Conservation (phyloP, 1,140 invertebrate genomes). For the Apocrypta bakeri region DNA sequence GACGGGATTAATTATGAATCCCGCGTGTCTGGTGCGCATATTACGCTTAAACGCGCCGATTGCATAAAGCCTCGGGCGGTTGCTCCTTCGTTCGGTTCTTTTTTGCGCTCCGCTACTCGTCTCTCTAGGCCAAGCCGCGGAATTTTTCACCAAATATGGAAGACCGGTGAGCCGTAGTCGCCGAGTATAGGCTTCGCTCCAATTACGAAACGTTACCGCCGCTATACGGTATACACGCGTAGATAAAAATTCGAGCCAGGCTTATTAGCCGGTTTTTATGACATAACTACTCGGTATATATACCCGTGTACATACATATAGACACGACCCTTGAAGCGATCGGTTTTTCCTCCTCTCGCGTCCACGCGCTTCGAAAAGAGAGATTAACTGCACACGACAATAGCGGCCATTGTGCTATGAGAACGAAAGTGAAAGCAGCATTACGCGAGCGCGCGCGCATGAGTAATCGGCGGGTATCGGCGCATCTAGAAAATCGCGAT, state of each 20-base stretch:
- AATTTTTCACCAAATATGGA: conserved; percentile 69
- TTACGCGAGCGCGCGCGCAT: conserved; percentile 22
- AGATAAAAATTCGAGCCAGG: conserved; percentile 3
- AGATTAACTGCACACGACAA: conserved; percentile 26
- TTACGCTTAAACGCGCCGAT: conserved; percentile 58
- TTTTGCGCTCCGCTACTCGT: conserved; percentile 49
- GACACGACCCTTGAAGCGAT: conserved; percentile 49
- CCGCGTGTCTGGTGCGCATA: conserved; percentile 52
- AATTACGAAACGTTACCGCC: conserved; percentile 71
- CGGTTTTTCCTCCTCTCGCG: background rate
- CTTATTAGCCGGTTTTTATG: conserved; percentile 63
- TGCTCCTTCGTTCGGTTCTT: conserved; percentile 59
- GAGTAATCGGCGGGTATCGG: conserved; percentile 48
- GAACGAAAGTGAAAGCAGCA: conserved; percentile 48
- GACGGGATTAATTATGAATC: conserved; percentile 66
- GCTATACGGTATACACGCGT: conserved; percentile 32
- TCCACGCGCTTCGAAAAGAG: background rate
- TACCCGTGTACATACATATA: no score
- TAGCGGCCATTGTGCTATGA: conserved; percentile 35
- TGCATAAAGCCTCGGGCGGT: conserved; percentile 56
- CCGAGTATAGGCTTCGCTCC: conserved; percentile 43
- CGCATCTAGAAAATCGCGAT: conserved; percentile 32
- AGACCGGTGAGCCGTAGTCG: conserved; percentile 54
- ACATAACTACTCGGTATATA: conserved; percentile 62
- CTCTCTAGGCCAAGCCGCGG: conserved; percentile 50